Conservation (phyloP, 2,888 invertebrate species). For the Scaptomyza caliginosa region DNA sequence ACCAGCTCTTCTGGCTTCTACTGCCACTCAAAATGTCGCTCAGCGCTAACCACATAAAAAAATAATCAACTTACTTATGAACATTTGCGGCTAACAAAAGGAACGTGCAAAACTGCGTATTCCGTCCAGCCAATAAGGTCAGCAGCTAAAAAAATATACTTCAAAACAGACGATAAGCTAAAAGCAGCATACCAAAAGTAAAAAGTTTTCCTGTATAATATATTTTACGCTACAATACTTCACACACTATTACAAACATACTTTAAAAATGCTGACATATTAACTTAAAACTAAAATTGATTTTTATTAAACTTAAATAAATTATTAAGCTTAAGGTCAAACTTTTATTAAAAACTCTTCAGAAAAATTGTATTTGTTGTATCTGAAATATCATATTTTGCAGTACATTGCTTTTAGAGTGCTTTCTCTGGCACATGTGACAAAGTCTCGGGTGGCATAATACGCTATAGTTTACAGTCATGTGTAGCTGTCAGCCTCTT, state of each 20-base stretch:
- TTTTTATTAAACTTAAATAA: not conserved
- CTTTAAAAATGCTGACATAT: not conserved
- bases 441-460: slow-evolving; percentile 27
- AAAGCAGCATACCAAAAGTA: slow-evolving; percentile 19
- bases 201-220: slow-evolving; percentile 38
- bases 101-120: slow-evolving; percentile 74
- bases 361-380: not conserved
- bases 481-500: slow-evolving; percentile 46
- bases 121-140: slow-evolving; percentile 37
- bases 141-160: slow-evolving; percentile 10
- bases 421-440: slow-evolving; percentile 2
- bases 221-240: not conserved
- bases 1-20: slow-evolving; percentile 25
- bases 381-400: not conserved
- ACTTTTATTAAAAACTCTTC: not conserved
- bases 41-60: slow-evolving; percentile 66
- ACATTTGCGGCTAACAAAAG: slow-evolving; percentile 74
- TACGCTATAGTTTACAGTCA: slow-evolving; percentile 40
- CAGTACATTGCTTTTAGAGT: slow-evolving; percentile 28
- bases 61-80: slow-evolving; percentile 78
- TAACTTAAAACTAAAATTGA: not conserved
- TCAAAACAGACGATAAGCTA: slow-evolving; percentile 31
- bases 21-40: slow-evolving; percentile 52
- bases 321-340: not conserved
- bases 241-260: not conserved